Percentiles rank a stretch among this genome's conserved stretches.
These are phyloP conservation scores for Nothobranchius kuhntae DNA, from an alignment of 2,113 vertebrate species.

Conservation along the genomic window DNA sequence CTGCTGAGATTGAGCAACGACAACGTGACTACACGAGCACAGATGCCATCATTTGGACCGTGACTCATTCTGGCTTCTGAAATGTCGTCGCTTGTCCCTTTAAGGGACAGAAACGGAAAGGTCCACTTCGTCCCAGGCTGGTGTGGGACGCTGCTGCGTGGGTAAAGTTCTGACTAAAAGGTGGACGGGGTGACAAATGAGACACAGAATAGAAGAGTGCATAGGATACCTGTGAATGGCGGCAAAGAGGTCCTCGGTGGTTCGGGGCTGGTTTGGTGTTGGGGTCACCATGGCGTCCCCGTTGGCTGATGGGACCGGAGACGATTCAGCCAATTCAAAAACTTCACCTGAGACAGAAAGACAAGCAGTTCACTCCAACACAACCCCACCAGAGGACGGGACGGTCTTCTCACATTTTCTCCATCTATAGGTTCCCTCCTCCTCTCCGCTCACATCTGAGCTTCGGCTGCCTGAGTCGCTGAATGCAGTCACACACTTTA, in stretches of 20 bases:
- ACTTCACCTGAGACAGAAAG: constrained; percentile 79
- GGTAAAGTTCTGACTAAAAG: constrained; percentile 58
- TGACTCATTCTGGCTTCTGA: constrained; percentile 12
- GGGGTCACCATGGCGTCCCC: constrained; percentile 85
- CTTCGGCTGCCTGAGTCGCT: constrained; percentile 66
- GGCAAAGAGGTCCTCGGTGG: constrained; percentile 97
- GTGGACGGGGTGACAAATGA: constrained; percentile 4
- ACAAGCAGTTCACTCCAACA: constrained; percentile 4
- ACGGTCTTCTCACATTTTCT: constrained; percentile 60
- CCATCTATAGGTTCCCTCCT: constrained; percentile 36
- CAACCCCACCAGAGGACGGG: constrained; percentile 9
- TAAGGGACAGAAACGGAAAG: not conserved
- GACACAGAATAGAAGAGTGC: not conserved
- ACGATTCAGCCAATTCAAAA: constrained; percentile 76
- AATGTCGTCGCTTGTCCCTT: not conserved
- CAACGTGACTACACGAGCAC: constrained; percentile 30
- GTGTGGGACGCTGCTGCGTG: constrained; percentile 40
- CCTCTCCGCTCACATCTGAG: constrained; percentile 58
- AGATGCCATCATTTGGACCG: constrained; percentile 13
- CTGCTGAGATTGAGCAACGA: constrained; percentile 28
- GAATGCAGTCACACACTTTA: constrained; percentile 69
- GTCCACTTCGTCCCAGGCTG: not conserved
- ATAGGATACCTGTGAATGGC: constrained; percentile 92
- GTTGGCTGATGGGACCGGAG: constrained; percentile 70
- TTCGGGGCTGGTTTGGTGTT: constrained; percentile 86